A percentile compares a stretch with the other conserved stretches of the same genome.
These are phyloP conservation scores for Desmophyllum pertusum DNA, from an alignment of 92 coral and sea anemone genomes.

Conservation along the genomic window DNA sequence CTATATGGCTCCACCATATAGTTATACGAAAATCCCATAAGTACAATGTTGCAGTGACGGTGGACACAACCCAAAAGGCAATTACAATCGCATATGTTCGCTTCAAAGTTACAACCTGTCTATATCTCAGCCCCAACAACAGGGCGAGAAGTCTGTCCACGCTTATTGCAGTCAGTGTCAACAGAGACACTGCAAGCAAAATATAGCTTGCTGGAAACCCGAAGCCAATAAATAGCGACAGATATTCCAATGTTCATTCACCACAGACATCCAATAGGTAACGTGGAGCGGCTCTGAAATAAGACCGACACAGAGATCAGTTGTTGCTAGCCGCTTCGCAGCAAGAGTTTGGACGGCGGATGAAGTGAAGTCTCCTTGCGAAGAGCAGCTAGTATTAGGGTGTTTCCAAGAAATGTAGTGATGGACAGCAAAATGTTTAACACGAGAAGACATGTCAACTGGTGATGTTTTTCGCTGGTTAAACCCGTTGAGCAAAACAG, in stretches of 20 bases:
- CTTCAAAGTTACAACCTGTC: conserved; percentile 22
- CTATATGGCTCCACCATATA: background rate
- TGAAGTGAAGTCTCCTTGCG: conserved; percentile 19
- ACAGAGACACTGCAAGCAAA: conserved; percentile 8
- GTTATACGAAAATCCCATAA: background rate
- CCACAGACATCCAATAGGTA: background rate
- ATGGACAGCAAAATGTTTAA: conserved; percentile 8
- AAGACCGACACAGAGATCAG: conserved; percentile 35
- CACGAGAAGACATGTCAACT: background rate
- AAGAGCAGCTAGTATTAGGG: conserved; percentile 21
- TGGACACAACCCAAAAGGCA: conserved; percentile 6
- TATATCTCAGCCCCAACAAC: conserved; percentile 10
- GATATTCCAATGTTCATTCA: background rate
- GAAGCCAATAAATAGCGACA: background rate
- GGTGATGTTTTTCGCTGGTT: background rate
- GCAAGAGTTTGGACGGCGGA: conserved; percentile 25
- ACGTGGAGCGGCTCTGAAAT: background rate
- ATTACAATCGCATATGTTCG: background rate
- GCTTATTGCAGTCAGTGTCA: conserved; percentile 19
- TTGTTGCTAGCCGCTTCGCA: conserved; percentile 8
- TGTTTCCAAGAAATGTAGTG: conserved; percentile 9
- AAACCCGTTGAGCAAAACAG: conserved; percentile 22
- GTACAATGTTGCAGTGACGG: background rate
- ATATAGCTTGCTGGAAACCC: background rate
- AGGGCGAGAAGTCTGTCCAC: conserved; percentile 42